phyloP scores from a whole-genome alignment of 1,140 invertebrate species.

The Mya arenaria region DNA sequence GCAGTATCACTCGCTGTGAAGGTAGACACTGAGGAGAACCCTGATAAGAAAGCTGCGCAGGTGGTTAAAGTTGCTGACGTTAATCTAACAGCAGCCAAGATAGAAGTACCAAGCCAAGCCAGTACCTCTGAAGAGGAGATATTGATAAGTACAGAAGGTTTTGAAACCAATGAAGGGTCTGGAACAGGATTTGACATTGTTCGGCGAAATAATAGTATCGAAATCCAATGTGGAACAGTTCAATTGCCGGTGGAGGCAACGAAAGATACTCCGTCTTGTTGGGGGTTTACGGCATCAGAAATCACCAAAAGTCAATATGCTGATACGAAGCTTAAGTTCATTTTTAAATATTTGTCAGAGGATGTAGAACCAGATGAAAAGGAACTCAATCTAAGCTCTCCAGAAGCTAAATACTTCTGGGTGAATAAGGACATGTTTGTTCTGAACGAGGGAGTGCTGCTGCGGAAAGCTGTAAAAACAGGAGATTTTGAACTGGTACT shows the following conservation, averaged over 20 bases:
- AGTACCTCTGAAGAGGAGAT: background rate
- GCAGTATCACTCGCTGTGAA: background rate
- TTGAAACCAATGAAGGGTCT: too few species aligned
- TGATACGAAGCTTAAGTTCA: background rate
- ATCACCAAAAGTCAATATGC: background rate
- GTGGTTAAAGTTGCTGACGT: background rate
- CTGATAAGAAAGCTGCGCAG: background rate
- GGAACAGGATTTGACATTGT: background rate
- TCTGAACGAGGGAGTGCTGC: background rate
- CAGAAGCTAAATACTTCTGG: background rate
- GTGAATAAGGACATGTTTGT: conserved; percentile 11
- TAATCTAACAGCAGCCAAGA: background rate
- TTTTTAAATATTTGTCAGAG: background rate
- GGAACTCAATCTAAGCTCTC: background rate
- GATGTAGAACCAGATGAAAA: background rate
- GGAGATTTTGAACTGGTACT: background rate
- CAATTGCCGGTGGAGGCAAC: background rate
- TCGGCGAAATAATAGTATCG: background rate
- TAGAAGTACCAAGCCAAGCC: background rate
- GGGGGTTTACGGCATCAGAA: background rate
- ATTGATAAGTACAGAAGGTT: background rate
- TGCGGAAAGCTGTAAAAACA: background rate
- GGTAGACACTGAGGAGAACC: background rate
- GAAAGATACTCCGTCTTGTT: background rate
- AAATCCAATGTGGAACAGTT: background rate